A percentile compares a stretch with the other conserved stretches of the same genome.
Conservation (phyloP, 2,888 invertebrate species). For the Thera britannica region DNA sequence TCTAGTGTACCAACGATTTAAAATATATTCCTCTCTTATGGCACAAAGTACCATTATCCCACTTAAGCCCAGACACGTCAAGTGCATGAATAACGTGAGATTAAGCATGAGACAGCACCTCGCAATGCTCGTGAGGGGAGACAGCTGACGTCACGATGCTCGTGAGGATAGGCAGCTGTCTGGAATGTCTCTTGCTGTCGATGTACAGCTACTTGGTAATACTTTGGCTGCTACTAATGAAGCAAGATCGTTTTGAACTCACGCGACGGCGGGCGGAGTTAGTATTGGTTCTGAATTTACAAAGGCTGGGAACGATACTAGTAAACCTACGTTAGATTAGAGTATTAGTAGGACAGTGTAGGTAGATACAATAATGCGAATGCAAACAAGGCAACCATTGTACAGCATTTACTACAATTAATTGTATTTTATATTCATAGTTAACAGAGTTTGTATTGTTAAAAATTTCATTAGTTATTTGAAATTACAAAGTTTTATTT, state of each 20-base stretch:
- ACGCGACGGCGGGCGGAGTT: neutral
- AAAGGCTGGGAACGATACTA: neutral
- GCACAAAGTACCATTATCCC: constrained; percentile 16
- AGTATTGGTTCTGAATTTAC: neutral
- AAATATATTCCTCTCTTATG: constrained; percentile 10
- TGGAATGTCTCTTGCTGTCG: constrained; percentile 33
- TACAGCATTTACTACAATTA: too few relatives aligned
- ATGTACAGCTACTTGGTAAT: constrained; percentile 17
- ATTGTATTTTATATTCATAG: too few relatives aligned
- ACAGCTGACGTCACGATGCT: constrained; percentile 36
- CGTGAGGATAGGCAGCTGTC: constrained; percentile 38
- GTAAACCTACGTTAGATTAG: too few relatives aligned
- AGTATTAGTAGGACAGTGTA: too few relatives aligned
- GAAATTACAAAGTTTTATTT: too few relatives aligned
- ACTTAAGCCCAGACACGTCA: constrained; percentile 29
- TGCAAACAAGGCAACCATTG: too few relatives aligned
- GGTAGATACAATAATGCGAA: too few relatives aligned
- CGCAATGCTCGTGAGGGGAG: constrained; percentile 39
- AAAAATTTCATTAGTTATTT: too few relatives aligned
- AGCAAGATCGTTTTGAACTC: constrained; percentile 14
- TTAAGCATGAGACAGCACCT: constrained; percentile 39
- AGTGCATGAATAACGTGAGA: constrained; percentile 35
- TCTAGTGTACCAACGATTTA: neutral
- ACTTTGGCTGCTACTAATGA: constrained; percentile 21
- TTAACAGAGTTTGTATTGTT: too few relatives aligned